A percentile compares a stretch with the other conserved stretches of the same genome.
Conservation (phyloP, 2,888 invertebrate genomes). For the Drosophila parthenogenetica region DNA sequence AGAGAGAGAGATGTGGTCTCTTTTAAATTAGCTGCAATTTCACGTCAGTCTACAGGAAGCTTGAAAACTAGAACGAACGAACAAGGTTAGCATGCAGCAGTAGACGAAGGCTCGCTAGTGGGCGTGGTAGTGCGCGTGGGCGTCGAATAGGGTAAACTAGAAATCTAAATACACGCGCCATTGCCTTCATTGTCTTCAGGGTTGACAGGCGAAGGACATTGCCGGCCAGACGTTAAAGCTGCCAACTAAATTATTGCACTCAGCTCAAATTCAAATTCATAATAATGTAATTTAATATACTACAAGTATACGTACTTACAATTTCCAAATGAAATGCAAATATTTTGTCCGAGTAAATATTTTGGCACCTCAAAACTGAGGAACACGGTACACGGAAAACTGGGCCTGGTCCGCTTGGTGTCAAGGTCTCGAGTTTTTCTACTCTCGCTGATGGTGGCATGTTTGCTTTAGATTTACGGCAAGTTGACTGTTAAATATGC, state of each 20-base stretch:
- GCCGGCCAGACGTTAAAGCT: conserved; percentile 9
- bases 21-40: conserved; percentile 51
- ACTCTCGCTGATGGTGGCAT: conserved; percentile 38
- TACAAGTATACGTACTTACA: conserved; percentile 25
- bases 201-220: conserved; percentile 59
- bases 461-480: conserved; percentile 48
- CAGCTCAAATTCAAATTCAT: conserved; percentile 31
- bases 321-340: conserved; percentile 60
- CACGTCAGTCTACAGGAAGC: conserved; percentile 47
- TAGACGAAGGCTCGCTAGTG: background rate
- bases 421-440: conserved; percentile 38
- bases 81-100: conserved; percentile 27
- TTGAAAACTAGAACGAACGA: conserved; percentile 32
- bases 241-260: conserved; percentile 15
- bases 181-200: conserved; percentile 6
- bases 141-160: conserved; percentile 13
- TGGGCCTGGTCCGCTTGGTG: conserved; percentile 13
- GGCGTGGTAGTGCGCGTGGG: conserved; percentile 10
- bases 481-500: conserved; percentile 28
- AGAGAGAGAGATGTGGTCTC: background rate
- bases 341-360: conserved; percentile 60
- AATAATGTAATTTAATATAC: conserved; percentile 58
- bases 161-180: conserved; percentile 22
- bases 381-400: conserved; percentile 8
- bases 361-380: conserved; percentile 52